phyloP scores from a whole-genome alignment of 2,113 vertebrate genomes.

The Ctenodactylus gundi region DNA sequence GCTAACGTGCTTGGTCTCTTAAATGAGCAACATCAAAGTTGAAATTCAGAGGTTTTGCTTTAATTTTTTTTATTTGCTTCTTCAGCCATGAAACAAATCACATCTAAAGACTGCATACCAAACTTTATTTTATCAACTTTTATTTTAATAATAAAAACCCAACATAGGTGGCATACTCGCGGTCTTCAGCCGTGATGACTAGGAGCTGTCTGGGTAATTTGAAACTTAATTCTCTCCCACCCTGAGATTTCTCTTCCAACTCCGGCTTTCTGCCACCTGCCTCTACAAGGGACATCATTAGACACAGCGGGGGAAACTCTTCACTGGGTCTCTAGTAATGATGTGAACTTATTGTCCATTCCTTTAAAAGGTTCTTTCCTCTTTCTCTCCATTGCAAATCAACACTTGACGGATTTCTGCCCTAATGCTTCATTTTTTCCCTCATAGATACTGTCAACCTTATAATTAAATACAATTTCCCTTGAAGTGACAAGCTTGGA shows the following conservation, averaged over 20 bases:
- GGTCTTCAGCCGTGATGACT: not conserved
- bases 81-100: not conserved
- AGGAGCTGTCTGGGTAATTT: not conserved
- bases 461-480: not conserved
- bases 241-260: not conserved
- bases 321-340: not conserved
- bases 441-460: not conserved
- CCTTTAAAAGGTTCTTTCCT: not conserved
- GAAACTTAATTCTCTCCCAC: not conserved
- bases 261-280: not conserved
- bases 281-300: slow-evolving; percentile 17
- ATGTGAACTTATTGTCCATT: not conserved
- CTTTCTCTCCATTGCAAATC: slow-evolving; percentile 24
- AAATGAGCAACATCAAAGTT: not conserved
- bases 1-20: not conserved
- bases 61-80: not conserved
- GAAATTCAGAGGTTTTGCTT: not conserved
- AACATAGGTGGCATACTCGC: not conserved
- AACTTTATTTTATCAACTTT: not conserved
- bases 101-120: not conserved
- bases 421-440: slow-evolving; percentile 18
- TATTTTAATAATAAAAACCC: not conserved
- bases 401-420: not conserved
- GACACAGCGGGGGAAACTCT: not conserved
- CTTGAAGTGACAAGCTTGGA: not conserved